These are phyloP conservation scores for Elegia similella DNA, from an alignment of 2,888 invertebrate genomes.

Conservation along the genomic window DNA sequence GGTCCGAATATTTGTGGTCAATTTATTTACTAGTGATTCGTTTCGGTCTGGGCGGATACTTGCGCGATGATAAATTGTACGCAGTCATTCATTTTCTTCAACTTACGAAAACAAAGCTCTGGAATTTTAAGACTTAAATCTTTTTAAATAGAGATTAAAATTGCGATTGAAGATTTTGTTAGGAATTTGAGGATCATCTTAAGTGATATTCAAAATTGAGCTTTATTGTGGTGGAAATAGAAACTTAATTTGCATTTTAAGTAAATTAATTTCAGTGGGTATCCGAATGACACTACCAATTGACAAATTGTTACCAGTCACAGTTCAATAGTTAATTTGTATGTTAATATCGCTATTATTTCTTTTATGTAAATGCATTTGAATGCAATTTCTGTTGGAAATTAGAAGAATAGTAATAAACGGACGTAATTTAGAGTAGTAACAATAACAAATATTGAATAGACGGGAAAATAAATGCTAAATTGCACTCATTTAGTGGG, in stretches of 20 bases:
- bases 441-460: conserved; percentile 68
- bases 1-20: conserved; percentile 72
- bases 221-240: conserved; percentile 39
- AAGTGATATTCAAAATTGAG: conserved; percentile 29
- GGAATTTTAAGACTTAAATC: conserved; percentile 39
- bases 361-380: conserved; percentile 24
- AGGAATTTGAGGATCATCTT: conserved; percentile 32
- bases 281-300: conserved; percentile 68
- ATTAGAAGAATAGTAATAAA: conserved; percentile 14
- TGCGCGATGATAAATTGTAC: conserved; percentile 75
- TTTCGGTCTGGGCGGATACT: conserved; percentile 78
- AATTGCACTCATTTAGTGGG: conserved; percentile 80
- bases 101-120: conserved; percentile 26
- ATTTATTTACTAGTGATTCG: conserved; percentile 79
- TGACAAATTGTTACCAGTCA: conserved; percentile 75
- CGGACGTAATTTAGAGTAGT: conserved; percentile 44
- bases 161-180: conserved; percentile 19
- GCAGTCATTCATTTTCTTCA: conserved; percentile 64
- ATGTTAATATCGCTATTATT: conserved; percentile 61
- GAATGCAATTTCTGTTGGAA: conserved; percentile 17
- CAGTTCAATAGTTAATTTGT: conserved; percentile 75
- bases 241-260: conserved; percentile 41
- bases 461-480: conserved; percentile 72
- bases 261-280: conserved; percentile 37
- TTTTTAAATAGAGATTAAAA: conserved; percentile 33